Evolutionary conservation across 1,140 invertebrate genomes (phyloP).

Genomic region (Yoshiicerus persimilis): DNA sequence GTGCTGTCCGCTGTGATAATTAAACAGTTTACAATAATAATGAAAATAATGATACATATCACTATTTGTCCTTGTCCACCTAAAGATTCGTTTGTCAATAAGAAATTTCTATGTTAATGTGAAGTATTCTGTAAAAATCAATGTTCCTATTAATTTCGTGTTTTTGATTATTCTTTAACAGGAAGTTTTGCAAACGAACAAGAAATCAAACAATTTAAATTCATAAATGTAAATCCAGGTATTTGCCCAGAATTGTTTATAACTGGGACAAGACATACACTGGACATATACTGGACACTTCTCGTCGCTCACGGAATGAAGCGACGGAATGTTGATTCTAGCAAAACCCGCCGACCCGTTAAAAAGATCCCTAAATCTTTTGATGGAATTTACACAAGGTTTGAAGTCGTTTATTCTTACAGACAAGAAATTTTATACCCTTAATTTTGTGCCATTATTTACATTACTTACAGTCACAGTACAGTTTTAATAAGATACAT

Average conservation of each 20-base stretch:
- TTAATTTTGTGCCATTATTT: too few relatives aligned
- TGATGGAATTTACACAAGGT: constrained; percentile 49
- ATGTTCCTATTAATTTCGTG: background rate
- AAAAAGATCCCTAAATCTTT: constrained; percentile 48
- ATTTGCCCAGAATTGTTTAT: background rate
- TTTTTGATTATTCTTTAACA: background rate
- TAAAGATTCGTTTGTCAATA: too few relatives aligned
- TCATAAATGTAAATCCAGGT: background rate
- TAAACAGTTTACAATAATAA: too few relatives aligned
- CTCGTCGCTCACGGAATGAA: constrained; percentile 45
- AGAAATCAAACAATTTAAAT: background rate
- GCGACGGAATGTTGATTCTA: constrained; percentile 48
- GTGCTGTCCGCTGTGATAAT: too few relatives aligned
- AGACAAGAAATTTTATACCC: too few relatives aligned
- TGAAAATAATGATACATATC: too few relatives aligned
- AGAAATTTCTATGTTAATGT: too few relatives aligned
- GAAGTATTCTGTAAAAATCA: too few relatives aligned
- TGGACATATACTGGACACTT: constrained; percentile 1
- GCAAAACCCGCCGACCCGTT: constrained; percentile 46
- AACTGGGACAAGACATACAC: background rate
- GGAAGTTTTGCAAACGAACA: background rate
- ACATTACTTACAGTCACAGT: too few relatives aligned
- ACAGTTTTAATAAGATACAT: too few relatives aligned
- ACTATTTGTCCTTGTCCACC: too few relatives aligned
- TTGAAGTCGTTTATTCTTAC: background rate